Base-by-base conservation (phyloP, 2,797 vertebrate genomes). In the Muraenolepis orangiensis region DNA sequence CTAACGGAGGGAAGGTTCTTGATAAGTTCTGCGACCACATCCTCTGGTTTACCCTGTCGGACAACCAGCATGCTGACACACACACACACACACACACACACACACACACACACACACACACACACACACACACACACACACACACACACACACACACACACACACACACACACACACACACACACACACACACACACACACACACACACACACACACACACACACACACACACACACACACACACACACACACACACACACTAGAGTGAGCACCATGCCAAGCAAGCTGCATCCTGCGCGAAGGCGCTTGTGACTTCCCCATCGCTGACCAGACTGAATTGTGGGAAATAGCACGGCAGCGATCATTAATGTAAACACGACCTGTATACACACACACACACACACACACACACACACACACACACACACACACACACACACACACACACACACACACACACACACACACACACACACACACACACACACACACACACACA, bases 1-100 rank as follows among this genome's bases (percentile, higher is more conserved):
- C 88, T 89, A 80, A 96, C 93, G 3, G 92, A 93, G 80, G 92
- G 92, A 69, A 96, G 76, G 69, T 93, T 91, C 87, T 86, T 87
- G 76, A 96, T 94, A 61, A 96, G 90, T 77, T 95, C 93, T 1
- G 29, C 0, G 0, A 95, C 87, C 18, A 95, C 90, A 12, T 95
- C 91, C 87, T 95, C 95, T 0, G 93, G 95, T 26, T 94, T 95
- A 31, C 95, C 94, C 29, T 74, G 90, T 84, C 94, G 93, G 79
- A 96, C 93, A 36, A 91, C 75, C n/a, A 95, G 90, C 72, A 91
- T 95, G 74, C 95, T 96, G 85, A 76, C 77, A 29, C 29, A 31
- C 66, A 68, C 26, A 31, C 26, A 31, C 66, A 68, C 66, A 31
- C 30, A 18, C 29, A 68, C 66, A 68, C 66, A 31, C 66, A 68